Evolutionary conservation across 2,888 invertebrate species (phyloP).

Genomic region (Lycaena phlaeas): DNA sequence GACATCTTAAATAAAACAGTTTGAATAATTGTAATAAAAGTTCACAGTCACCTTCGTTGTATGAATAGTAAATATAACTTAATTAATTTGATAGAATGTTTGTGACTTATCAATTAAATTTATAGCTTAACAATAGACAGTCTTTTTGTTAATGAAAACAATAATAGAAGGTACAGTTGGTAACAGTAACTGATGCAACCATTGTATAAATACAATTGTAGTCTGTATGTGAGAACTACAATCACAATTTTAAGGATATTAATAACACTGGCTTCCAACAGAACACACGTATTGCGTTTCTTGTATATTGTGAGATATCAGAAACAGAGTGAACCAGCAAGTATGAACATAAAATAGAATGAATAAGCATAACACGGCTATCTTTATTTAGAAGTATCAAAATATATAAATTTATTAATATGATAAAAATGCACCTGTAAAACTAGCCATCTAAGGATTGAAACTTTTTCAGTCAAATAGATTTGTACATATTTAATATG

Average conservation of each 20-base stretch:
- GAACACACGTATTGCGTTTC: too few species aligned
- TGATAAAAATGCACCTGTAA: constrained; percentile 11
- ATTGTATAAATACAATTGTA: not conserved
- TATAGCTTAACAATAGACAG: constrained; percentile 68
- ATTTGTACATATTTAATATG: constrained; percentile 7
- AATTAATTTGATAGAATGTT: constrained; percentile 55
- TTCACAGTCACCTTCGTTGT: constrained; percentile 65
- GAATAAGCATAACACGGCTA: not conserved
- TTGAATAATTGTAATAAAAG: constrained; percentile 5
- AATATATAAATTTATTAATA: constrained; percentile 8
- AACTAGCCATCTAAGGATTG: constrained; percentile 9
- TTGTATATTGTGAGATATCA: too few species aligned
- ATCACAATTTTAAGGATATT: not conserved
- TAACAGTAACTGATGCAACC: constrained; percentile 19
- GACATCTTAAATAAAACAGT: constrained; percentile 14
- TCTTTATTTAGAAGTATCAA: constrained; percentile 7
- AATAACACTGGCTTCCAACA: constrained; percentile 1
- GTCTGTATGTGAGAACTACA: not conserved
- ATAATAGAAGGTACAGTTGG: constrained; percentile 31
- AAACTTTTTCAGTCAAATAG: constrained; percentile 5
- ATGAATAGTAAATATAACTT: constrained; percentile 48
- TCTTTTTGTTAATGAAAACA: constrained; percentile 61
- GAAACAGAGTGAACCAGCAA: too few species aligned
- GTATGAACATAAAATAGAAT: constrained; percentile 2
- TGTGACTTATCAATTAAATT: constrained; percentile 67